Base-by-base conservation (phyloP, 2,797 vertebrate genomes). In the Adelosebastes latens region DNA sequence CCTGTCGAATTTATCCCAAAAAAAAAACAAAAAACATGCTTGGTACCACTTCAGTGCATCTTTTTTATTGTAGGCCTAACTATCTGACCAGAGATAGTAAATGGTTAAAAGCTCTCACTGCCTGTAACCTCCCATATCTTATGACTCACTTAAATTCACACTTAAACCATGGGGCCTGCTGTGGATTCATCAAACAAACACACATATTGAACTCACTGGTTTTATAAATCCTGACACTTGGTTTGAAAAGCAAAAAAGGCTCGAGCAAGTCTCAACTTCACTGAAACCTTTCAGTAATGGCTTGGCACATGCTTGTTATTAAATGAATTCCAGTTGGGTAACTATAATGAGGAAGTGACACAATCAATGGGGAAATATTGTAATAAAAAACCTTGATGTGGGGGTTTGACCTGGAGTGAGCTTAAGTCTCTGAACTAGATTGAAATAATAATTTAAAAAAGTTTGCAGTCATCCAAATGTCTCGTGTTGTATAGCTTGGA, bases 311-410 rank as follows among this genome's bases (percentile, higher is more conserved):
- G 16, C 27, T 76, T 61, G 22, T 29, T 56, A 42, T 66, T 25
- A 55, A 82, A 88, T 61, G 3, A 27, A 32, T 36, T 63, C 76
- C 80, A 87, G 34, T 61, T 73, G 63, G 3, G 14, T 11, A 20
- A 18, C 46, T 64, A 5, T 27, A 70, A 82, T 75, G 60, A 58
- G 77, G 72, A 75, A 31, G 56, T 77, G 2, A 69, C 20, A 36
- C 4, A 39, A 49, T 3, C 25, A 75, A 2, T 5, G 29, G 13
- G 27, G 5, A 59, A 63, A 34, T 49, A 4, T 56, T 46, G 4
- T 0, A 3, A 20, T 10, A n/a, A 25, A 5, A 72, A 39, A 12
- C 2, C 0, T 12, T 20, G 16, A 27, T 11, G 11, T 6, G 4
- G 25, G 12, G 3, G 20, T 60, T 77, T 32, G 62, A 24, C 36